Evolutionary conservation across 2,888 invertebrate species (phyloP), one percentile per base, ranked within the genome.

Genomic region (Dasysyrphus albostriatus): DNA sequence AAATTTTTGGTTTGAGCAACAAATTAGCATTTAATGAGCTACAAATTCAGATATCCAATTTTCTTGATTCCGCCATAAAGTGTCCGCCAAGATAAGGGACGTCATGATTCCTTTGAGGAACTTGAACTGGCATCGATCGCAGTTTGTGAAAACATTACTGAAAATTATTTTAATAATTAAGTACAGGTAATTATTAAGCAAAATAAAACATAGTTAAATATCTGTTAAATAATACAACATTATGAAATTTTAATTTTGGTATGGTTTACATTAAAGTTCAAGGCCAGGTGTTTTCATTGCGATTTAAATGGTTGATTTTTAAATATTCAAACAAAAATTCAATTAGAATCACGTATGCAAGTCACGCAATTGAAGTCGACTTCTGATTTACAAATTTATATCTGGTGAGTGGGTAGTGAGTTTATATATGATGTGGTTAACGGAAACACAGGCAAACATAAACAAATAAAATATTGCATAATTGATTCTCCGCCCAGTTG

Each of bases 381-480:
- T 49, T 58, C 74, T 69, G 24, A 39, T 39, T 67, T 80, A 80
- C 47, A 44, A 65, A 58, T 65, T 44, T 47, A 14, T 47, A 19
- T 12, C 39, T 19, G 12, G 12, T 19, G 42, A 39, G 61, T 61
- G 61, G 61, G 61, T 42, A 14, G 7, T 12, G 37, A 24, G 5
- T 16, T 14, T 12, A 16, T 16, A 10, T n/a, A n/a, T 54, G 44
- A 19, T 49, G 16, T 54, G 7, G 29, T 54, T 1, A 54, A 54
- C 29, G 51, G 51, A 54, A 54, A n/a, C 24, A 24, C 24, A 51
- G 14, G 14, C 14, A 24, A 6, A 24, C 29, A 44, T 56, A 49
- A 54, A 44, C 51, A 82, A 83, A 51, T 65, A 32, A 49, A 73
- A 34, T 49, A 59, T 83, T 83, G 65, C 78, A 51, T 73, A 77